These are phyloP conservation scores for Lochmaea crataegi DNA, from an alignment of 2,888 invertebrate genomes.

Conservation along the genomic window DNA sequence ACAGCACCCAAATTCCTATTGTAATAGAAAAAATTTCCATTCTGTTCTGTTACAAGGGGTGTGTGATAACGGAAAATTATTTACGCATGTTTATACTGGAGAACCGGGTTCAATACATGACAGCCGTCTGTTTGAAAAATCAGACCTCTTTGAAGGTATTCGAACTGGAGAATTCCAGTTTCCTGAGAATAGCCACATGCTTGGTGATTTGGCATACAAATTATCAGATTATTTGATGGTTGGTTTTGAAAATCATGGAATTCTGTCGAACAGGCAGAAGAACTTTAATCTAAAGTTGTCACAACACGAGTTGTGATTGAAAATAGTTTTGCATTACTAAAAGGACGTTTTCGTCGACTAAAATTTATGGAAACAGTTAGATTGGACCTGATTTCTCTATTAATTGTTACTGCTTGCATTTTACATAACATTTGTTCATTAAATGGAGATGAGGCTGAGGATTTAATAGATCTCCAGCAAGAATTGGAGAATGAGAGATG, in stretches of 20 bases:
- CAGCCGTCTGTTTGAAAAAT: constrained; percentile 39
- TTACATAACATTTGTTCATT: constrained; percentile 12
- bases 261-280: constrained; percentile 18
- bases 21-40: too few species aligned
- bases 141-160: constrained; percentile 40
- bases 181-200: constrained; percentile 29
- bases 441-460: constrained; percentile 8
- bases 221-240: constrained; percentile 20
- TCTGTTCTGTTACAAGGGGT: constrained; percentile 44
- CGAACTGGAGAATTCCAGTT: constrained; percentile 37
- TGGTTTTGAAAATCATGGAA: background rate
- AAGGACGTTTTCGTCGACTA: constrained; percentile 21
- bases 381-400: constrained; percentile 7
- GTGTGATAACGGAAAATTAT: constrained; percentile 43
- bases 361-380: constrained; percentile 27
- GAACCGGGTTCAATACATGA: constrained; percentile 45
- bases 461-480: background rate
- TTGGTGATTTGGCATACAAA: constrained; percentile 29
- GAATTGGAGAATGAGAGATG: constrained; percentile 24
- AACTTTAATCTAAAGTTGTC: constrained; percentile 19
- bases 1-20: too few species aligned
- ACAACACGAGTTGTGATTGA: constrained; percentile 19
- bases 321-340: constrained; percentile 18
- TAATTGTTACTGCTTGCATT: constrained; percentile 21
- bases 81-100: constrained; percentile 45